Evolutionary conservation across 2,113 vertebrate species (phyloP).

Genomic region (Ceuthmochares aereus): DNA sequence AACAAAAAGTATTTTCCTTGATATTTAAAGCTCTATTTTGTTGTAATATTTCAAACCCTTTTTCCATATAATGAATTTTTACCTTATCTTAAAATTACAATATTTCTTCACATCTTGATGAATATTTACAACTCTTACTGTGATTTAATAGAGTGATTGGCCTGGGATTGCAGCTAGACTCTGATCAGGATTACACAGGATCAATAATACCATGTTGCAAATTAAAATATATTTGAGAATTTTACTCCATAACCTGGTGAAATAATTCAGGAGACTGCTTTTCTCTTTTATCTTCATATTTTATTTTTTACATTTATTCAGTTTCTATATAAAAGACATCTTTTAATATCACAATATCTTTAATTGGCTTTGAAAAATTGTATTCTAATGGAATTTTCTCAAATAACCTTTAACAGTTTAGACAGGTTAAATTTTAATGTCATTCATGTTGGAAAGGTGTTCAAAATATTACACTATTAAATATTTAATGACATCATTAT

Average conservation of each 20-base stretch:
- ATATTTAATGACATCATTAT: slow-evolving; percentile 75
- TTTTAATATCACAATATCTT: slow-evolving; percentile 7
- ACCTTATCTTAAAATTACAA: neutral
- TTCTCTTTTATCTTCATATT: slow-evolving; percentile 10
- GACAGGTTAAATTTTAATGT: slow-evolving; percentile 76
- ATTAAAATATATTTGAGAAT: neutral
- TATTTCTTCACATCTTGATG: neutral
- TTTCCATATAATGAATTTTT: neutral
- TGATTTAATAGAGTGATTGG: neutral
- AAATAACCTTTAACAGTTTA: slow-evolving; percentile 68
- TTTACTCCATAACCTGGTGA: neutral
- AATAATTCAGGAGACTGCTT: neutral
- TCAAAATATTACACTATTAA: slow-evolving; percentile 77
- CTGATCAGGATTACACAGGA: neutral
- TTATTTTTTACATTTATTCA: slow-evolving; percentile 34
- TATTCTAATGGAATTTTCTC: slow-evolving; percentile 61
- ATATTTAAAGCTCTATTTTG: neutral
- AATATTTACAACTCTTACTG: neutral
- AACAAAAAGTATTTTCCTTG: neutral
- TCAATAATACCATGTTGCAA: neutral
- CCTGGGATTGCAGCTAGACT: neutral
- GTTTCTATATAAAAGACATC: slow-evolving; percentile 18
- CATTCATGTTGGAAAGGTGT: slow-evolving; percentile 70
- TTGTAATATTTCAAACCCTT: neutral
- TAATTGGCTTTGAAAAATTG: slow-evolving; percentile 47